phyloP scores from a whole-genome alignment of 2,113 vertebrate genomes.

The Illadopsis cleaveri region DNA sequence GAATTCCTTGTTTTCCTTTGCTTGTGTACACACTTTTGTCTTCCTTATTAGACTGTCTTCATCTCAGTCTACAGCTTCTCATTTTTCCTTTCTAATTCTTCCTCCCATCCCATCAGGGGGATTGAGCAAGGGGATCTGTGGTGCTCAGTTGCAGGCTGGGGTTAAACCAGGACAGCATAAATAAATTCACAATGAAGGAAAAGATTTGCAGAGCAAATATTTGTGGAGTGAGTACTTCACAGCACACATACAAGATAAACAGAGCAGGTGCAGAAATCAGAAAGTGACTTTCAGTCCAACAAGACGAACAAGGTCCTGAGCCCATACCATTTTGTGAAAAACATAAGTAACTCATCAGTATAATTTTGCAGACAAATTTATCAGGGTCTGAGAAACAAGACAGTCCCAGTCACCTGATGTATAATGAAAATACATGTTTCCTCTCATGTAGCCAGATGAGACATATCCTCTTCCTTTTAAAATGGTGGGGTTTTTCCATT shows the following conservation, averaged over 20 bases:
- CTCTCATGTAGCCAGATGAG: background rate
- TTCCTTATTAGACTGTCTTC: background rate
- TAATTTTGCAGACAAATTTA: background rate
- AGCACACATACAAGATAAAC: background rate
- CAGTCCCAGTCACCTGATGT: background rate
- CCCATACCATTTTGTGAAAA: background rate
- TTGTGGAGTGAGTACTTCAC: background rate
- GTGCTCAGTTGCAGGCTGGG: background rate
- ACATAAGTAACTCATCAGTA: background rate
- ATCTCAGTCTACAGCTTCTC: background rate
- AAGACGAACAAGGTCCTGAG: background rate
- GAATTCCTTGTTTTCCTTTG: background rate
- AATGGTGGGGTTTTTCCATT: background rate
- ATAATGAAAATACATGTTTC: background rate
- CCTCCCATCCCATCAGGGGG: background rate
- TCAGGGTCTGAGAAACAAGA: background rate
- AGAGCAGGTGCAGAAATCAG: background rate
- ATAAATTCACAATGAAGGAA: background rate
- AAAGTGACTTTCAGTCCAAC: background rate
- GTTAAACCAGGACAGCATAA: background rate
- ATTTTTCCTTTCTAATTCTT: background rate
- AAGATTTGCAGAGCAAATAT: background rate
- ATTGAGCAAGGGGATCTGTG: background rate
- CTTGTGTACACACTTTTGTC: background rate
- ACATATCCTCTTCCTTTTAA: background rate